Percentiles rank a stretch among this genome's conserved stretches.
Evolutionary conservation across 2,888 invertebrate genomes (phyloP).

Genomic region (Willowsia nigromaculata): DNA sequence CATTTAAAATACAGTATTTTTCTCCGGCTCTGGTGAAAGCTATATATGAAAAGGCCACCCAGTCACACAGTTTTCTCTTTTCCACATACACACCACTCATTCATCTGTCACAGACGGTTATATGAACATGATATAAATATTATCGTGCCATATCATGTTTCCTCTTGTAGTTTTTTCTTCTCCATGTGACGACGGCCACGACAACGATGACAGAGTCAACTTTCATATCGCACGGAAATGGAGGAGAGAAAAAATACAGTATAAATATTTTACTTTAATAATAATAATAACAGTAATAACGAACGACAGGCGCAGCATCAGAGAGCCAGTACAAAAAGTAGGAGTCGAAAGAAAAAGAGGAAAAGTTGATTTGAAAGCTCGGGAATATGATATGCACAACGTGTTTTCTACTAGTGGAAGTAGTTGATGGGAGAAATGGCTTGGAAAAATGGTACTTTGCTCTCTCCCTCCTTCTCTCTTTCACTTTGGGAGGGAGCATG

Average conservation of each 20-base stretch:
- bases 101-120: conserved; percentile 16
- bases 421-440: not conserved
- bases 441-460: conserved; percentile 6
- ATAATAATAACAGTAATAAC: conserved; percentile 3
- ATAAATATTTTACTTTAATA: conserved; percentile 3
- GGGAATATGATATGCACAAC: not conserved
- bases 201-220: conserved; percentile 20
- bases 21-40: not conserved
- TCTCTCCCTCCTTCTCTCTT: no score
- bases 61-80: not conserved
- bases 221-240: conserved; percentile 6
- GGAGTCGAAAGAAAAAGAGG: not conserved
- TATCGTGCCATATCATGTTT: not conserved
- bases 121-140: not conserved
- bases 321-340: not conserved
- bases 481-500: no score
- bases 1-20: not conserved
- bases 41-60: not conserved
- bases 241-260: not conserved
- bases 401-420: not conserved
- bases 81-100: not conserved
- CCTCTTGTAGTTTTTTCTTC: not conserved
- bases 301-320: not conserved
- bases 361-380: not conserved
- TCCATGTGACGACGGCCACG: not conserved